phyloP scores from a whole-genome alignment of 2,113 vertebrate genomes.

The Ancistrus triradiatus region DNA sequence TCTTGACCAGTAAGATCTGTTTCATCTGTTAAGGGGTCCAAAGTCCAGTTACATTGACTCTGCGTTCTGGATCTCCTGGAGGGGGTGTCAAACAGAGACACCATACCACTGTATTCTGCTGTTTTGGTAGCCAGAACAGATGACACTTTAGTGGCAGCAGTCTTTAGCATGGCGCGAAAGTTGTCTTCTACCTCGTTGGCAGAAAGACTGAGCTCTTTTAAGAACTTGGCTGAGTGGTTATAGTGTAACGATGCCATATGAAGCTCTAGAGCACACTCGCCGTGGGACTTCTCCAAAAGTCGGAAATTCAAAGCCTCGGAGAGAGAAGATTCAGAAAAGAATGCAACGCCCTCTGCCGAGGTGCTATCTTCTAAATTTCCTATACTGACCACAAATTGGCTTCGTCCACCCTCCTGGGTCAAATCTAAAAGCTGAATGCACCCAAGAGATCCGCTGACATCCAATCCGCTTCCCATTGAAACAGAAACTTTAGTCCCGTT shows the following conservation, averaged over 20 bases:
- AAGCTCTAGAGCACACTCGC: slow-evolving; percentile 84
- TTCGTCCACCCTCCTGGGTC: slow-evolving; percentile 80
- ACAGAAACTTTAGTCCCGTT: slow-evolving; percentile 90
- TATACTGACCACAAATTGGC: slow-evolving; percentile 92
- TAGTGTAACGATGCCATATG: slow-evolving; percentile 96
- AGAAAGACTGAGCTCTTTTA: slow-evolving; percentile 87
- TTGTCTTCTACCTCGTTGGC: slow-evolving; percentile 94
- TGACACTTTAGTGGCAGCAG: slow-evolving; percentile 89
- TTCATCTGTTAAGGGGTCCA: slow-evolving; percentile 72
- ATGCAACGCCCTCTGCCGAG: slow-evolving; percentile 57
- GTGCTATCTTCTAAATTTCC: slow-evolving; percentile 69
- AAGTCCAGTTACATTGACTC: slow-evolving; percentile 61
- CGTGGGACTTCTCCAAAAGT: slow-evolving; percentile 78
- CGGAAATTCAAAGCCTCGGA: slow-evolving; percentile 86
- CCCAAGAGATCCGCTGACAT: slow-evolving; percentile 88
- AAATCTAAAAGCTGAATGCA: slow-evolving; percentile 89
- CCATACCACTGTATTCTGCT: slow-evolving; percentile 93
- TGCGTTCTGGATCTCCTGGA: slow-evolving; percentile 67
- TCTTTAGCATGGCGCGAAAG: slow-evolving; percentile 89
- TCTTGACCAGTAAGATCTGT: slow-evolving; percentile 54
- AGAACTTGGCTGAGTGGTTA: slow-evolving; percentile 91
- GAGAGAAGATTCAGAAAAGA: slow-evolving; percentile 57
- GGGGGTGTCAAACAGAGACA: slow-evolving; percentile 86
- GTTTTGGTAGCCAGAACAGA: slow-evolving; percentile 90
- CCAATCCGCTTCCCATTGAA: slow-evolving; percentile 81